Conservation (phyloP, 2,113 vertebrate genomes). For the Clarias magur region DNA sequence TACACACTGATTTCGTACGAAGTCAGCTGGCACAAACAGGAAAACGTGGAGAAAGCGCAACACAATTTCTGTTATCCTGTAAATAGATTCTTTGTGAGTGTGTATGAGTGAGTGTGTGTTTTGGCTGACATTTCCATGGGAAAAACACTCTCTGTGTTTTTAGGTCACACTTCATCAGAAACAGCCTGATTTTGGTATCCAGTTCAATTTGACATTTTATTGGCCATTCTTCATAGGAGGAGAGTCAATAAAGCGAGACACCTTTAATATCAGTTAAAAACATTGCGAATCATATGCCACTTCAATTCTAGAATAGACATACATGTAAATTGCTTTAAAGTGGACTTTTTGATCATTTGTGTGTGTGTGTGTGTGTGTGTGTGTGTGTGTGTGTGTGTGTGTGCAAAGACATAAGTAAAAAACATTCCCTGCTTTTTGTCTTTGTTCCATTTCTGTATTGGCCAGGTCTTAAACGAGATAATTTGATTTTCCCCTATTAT, state of each 20-base stretch:
- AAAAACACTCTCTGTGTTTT: conserved; percentile 22
- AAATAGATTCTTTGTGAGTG: conserved; percentile 27
- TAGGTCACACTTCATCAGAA: conserved; percentile 33
- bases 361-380: no score
- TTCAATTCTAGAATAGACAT: neutral
- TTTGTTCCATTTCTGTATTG: no score
- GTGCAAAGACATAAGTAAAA: no score
- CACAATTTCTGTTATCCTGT: conserved; percentile 17
- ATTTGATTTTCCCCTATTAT: no score
- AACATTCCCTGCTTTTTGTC: no score
- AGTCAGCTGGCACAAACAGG: conserved; percentile 13
- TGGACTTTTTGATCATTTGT: no score
- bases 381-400: no score
- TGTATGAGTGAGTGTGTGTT: conserved; percentile 11
- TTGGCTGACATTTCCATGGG: conserved; percentile 32
- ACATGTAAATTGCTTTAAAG: neutral
- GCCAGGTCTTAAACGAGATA: no score
- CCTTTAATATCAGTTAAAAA: neutral
- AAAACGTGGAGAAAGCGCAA: conserved; percentile 10
- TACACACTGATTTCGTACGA: conserved; percentile 1
- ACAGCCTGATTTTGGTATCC: conserved; percentile 16
- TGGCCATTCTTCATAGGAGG: neutral
- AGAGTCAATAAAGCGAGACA: neutral
- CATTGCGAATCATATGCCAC: neutral
- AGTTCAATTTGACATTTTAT: neutral